Conservation (phyloP, 2,888 invertebrate genomes). For the Eristalinus aeneus region DNA sequence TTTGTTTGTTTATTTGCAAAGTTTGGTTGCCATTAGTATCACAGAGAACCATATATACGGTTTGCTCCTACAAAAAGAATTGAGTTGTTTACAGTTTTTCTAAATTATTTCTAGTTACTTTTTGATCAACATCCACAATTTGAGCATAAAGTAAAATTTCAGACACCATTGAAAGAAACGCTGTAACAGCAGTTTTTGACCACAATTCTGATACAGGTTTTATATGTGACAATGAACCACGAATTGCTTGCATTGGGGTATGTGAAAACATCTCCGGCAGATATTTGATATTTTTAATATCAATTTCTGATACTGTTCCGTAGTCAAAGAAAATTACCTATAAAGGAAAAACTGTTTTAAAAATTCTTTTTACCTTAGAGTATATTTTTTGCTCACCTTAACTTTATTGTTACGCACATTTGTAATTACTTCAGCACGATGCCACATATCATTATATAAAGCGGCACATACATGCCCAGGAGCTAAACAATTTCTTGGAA, state of each 20-base stretch:
- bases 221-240: slow-evolving; percentile 75
- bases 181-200: slow-evolving; percentile 73
- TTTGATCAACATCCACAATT: slow-evolving; percentile 74
- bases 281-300: slow-evolving; percentile 73
- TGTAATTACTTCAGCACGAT: slow-evolving; percentile 75
- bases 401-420: slow-evolving; percentile 69
- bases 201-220: slow-evolving; percentile 74
- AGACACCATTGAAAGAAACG: slow-evolving; percentile 73
- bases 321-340: slow-evolving; percentile 77
- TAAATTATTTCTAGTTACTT: slow-evolving; percentile 4
- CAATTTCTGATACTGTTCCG: slow-evolving; percentile 75
- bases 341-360: background rate
- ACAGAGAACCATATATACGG: slow-evolving; percentile 74
- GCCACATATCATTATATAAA: slow-evolving; percentile 73
- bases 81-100: background rate
- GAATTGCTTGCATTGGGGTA: slow-evolving; percentile 75
- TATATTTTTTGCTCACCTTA: slow-evolving; percentile 72
- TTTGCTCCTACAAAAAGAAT: slow-evolving; percentile 72
- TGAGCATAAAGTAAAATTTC: slow-evolving; percentile 74
- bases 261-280: slow-evolving; percentile 73
- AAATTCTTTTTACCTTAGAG: background rate
- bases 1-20: slow-evolving; percentile 72
- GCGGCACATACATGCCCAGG: slow-evolving; percentile 76
- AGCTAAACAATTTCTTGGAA: slow-evolving; percentile 73
- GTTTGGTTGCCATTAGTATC: slow-evolving; percentile 73